Evolutionary conservation across 1,140 invertebrate genomes (phyloP).

Genomic region (Macrostomum lignano): DNA sequence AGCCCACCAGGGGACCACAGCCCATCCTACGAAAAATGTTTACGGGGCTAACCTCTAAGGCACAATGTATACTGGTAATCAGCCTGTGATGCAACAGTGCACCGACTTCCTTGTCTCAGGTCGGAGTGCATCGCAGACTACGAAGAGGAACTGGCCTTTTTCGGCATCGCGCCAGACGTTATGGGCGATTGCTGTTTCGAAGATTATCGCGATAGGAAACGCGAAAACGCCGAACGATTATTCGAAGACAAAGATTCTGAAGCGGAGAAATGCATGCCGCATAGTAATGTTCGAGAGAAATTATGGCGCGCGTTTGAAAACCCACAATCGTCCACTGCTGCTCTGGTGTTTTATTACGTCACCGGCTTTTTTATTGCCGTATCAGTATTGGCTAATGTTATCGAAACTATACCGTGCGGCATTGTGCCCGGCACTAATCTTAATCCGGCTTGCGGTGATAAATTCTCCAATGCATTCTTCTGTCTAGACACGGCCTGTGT

Average conservation of each 20-base stretch:
- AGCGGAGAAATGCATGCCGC: conserved; percentile 23
- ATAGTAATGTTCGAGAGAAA: conserved; percentile 51
- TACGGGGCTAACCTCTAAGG: too few relatives aligned
- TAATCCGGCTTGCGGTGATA: conserved; percentile 68
- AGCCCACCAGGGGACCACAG: too few relatives aligned
- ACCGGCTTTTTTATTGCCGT: conserved; percentile 99
- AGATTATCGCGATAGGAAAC: conserved; percentile 83
- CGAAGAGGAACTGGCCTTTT: conserved; percentile 93
- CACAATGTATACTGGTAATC: too few relatives aligned
- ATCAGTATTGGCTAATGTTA: conserved; percentile 89
- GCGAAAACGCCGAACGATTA: conserved; percentile 88
- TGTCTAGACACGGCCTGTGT: conserved; percentile 96
- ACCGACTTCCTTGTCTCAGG: too few relatives aligned
- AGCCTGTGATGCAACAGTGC: too few relatives aligned
- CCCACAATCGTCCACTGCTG: conserved; percentile 84
- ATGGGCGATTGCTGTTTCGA: conserved; percentile 89
- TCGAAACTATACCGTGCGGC: conserved; percentile 72
- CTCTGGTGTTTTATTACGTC: conserved; percentile 95
- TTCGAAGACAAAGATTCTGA: conserved; percentile 57
- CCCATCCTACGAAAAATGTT: too few relatives aligned
- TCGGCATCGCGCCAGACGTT: conserved; percentile 92
- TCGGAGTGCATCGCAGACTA: conserved; percentile 94
- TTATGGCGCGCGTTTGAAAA: conserved; percentile 99
- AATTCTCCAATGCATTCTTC: conserved; percentile 89
- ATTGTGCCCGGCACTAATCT: conserved; percentile 38